Conservation (phyloP, 92 coral and sea anemone species). For the Anthopleura xanthogrammica region DNA sequence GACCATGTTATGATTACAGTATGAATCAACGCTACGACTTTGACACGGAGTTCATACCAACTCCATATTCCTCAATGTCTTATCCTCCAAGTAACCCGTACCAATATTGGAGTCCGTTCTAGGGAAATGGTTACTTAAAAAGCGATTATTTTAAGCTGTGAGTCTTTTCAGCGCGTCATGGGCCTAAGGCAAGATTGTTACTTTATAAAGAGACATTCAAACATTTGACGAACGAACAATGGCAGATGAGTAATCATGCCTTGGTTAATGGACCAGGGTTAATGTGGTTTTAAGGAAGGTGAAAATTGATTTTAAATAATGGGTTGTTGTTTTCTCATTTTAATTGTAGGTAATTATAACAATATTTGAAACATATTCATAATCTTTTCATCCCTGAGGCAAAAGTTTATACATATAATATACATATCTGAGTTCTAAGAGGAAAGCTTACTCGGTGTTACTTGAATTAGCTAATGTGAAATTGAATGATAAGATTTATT, state of each 20-base stretch:
- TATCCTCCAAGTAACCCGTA: conserved; percentile 10
- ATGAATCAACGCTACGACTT: conserved; percentile 6
- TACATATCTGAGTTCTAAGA: not conserved
- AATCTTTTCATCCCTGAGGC: not conserved
- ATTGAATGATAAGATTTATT: not conserved
- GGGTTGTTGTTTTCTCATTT: not conserved
- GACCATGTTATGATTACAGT: conserved; percentile 50
- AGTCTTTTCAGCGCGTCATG: not conserved
- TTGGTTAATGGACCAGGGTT: not conserved
- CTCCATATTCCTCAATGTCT: conserved; percentile 8
- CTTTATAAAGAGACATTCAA: not conserved
- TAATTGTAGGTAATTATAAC: not conserved
- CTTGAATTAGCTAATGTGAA: not conserved
- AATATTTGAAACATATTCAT: not conserved
- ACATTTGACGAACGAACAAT: not conserved
- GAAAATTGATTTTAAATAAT: conserved; percentile 2
- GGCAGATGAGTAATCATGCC: not conserved
- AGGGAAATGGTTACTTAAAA: not conserved
- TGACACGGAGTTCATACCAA: conserved; percentile 18
- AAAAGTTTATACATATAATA: not conserved
- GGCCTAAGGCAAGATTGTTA: not conserved
- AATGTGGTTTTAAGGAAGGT: conserved; percentile 9
- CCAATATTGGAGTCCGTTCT: conserved; percentile 12
- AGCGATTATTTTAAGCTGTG: not conserved
- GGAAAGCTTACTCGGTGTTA: not conserved